phyloP scores from a whole-genome alignment of 2,888 invertebrate genomes.

The Sylvicola fuscatus region DNA sequence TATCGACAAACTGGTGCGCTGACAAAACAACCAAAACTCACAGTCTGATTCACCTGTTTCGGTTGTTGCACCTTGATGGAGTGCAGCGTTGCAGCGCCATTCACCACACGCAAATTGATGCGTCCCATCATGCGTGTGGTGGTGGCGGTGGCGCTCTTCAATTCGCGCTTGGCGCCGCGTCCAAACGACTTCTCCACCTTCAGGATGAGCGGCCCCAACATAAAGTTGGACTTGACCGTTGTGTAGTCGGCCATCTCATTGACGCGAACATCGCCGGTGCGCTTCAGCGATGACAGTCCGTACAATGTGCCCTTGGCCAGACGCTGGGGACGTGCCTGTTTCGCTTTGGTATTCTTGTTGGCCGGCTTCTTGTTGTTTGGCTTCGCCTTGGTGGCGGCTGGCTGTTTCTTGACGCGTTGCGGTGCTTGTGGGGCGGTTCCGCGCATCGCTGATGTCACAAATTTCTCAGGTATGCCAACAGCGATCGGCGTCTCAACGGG shows the following conservation, averaged over 20 bases:
- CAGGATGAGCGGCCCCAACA: slow-evolving; percentile 55
- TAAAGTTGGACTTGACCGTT: slow-evolving; percentile 63
- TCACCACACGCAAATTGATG: slow-evolving; percentile 52
- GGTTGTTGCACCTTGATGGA: slow-evolving; percentile 72
- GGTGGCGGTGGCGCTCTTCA: slow-evolving; percentile 70
- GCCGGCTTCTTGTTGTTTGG: slow-evolving; percentile 13
- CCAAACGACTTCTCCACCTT: slow-evolving; percentile 43
- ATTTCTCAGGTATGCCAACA: slow-evolving; percentile 8
- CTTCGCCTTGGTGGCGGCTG: slow-evolving; percentile 17
- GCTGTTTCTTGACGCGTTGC: slow-evolving; percentile 13
- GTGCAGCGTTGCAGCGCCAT: slow-evolving; percentile 63
- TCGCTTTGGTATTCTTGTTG: slow-evolving; percentile 13
- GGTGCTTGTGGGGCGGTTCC: slow-evolving; percentile 16
- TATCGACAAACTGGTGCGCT: too few relatives aligned
- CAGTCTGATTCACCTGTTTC: slow-evolving; percentile 42
- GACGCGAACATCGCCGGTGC: slow-evolving; percentile 62
- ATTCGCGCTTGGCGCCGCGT: slow-evolving; percentile 55
- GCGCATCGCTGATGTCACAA: slow-evolving; percentile 17
- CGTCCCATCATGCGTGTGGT: slow-evolving; percentile 73
- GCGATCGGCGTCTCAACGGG: neutral
- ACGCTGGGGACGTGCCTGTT: neutral
- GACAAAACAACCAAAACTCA: too few relatives aligned
- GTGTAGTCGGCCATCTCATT: slow-evolving; percentile 61
- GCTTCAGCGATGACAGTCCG: slow-evolving; percentile 54
- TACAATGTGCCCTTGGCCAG: slow-evolving; percentile 58